phyloP scores from a whole-genome alignment of 2,113 vertebrate species.

The Mormoops blainvillei region DNA sequence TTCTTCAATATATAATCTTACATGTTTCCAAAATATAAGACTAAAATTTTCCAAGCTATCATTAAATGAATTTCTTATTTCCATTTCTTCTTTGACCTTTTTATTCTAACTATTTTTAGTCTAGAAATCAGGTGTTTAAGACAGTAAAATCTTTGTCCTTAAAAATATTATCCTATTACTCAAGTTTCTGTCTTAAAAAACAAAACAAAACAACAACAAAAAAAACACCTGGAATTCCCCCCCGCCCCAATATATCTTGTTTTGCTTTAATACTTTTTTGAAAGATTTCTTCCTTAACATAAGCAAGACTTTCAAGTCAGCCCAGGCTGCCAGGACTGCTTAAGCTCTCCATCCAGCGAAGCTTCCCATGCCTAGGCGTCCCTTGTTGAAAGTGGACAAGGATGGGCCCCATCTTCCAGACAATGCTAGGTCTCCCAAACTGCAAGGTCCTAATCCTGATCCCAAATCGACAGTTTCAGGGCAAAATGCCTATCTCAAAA shows the following conservation, averaged over 20 bases:
- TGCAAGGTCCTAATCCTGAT: not conserved
- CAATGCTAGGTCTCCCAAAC: not conserved
- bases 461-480: constrained; percentile 47
- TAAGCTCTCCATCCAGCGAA: not conserved
- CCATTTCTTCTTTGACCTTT: constrained; percentile 11
- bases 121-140: constrained; percentile 45
- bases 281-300: constrained; percentile 24
- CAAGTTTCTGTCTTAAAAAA: constrained; percentile 26
- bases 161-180: not conserved
- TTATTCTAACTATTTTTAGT: not conserved
- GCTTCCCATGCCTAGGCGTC: not conserved
- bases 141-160: constrained; percentile 48
- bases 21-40: constrained; percentile 42
- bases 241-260: not conserved
- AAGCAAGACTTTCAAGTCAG: constrained; percentile 16
- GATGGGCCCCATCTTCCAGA: not conserved
- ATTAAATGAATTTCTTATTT: constrained; percentile 5
- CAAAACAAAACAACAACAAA: too few relatives aligned
- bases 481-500: constrained; percentile 36
- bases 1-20: too few relatives aligned
- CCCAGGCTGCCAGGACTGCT: not conserved
- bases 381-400: not conserved
- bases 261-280: constrained; percentile 30
- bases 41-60: constrained; percentile 27
- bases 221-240: not conserved